phyloP scores from a whole-genome alignment of 2,797 vertebrate genomes.

The Onychomys arenicola region DNA sequence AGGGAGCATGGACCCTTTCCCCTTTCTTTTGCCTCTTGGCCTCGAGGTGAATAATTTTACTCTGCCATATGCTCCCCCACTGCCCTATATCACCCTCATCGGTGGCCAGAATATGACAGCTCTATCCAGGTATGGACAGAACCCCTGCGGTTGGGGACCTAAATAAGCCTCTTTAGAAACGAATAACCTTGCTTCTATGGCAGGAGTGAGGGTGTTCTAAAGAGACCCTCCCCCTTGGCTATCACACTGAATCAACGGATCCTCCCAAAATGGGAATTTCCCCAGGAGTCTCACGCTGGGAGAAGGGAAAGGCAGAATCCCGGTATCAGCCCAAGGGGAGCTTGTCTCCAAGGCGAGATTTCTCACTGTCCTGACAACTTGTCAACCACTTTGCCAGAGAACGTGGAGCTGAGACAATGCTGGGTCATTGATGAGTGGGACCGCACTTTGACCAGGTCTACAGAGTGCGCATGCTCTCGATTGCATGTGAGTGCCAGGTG shows the following conservation, averaged over 20 bases:
- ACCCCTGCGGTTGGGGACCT: not conserved
- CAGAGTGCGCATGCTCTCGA: not conserved
- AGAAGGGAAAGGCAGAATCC: not conserved
- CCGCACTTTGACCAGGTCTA: not conserved
- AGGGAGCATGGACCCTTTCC: not conserved
- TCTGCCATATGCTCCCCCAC: too few species aligned
- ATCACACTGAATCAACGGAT: not conserved
- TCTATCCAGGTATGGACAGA: too few species aligned
- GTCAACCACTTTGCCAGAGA: too few species aligned
- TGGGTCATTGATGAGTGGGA: not conserved
- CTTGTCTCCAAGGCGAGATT: not conserved
- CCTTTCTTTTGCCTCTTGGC: not conserved
- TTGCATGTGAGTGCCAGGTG: not conserved
- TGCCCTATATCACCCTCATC: not conserved
- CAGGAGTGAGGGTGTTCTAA: not conserved
- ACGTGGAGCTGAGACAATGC: not conserved
- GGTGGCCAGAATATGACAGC: not conserved
- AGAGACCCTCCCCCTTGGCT: not conserved
- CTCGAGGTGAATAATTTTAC: not conserved
- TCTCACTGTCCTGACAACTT: not conserved
- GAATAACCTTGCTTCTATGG: not conserved
- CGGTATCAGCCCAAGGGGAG: not conserved
- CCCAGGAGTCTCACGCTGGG: not conserved
- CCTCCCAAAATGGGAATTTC: not conserved
- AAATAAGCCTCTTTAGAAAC: not conserved